phyloP scores from a whole-genome alignment of 2,113 vertebrate genomes.

The Hucho hucho region DNA sequence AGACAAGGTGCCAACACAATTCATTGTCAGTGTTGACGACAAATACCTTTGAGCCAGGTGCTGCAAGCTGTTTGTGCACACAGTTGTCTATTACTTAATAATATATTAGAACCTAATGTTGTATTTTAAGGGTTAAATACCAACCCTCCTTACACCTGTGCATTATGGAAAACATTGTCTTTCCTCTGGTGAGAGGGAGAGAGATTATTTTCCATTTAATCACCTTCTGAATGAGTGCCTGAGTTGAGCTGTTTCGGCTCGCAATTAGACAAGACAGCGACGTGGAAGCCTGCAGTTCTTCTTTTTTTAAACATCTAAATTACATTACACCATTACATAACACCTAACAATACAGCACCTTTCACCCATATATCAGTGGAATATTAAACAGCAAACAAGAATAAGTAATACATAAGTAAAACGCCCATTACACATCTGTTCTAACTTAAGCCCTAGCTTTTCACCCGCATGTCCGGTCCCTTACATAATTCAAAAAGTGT shows the following conservation, averaged over 20 bases:
- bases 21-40: slow-evolving; percentile 26
- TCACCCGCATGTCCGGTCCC: too few species aligned
- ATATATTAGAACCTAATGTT: slow-evolving; percentile 29
- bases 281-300: slow-evolving; percentile 36
- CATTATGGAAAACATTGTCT: not conserved
- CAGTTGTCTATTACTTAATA: not conserved
- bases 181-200: slow-evolving; percentile 8
- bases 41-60: slow-evolving; percentile 19
- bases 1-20: slow-evolving; percentile 17
- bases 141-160: slow-evolving; percentile 7
- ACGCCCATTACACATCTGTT: too few species aligned
- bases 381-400: too few species aligned
- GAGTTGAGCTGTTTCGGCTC: slow-evolving; percentile 37
- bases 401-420: too few species aligned
- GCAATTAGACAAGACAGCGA: slow-evolving; percentile 52
- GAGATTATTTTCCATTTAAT: slow-evolving; percentile 41
- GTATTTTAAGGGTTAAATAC: slow-evolving; percentile 19
- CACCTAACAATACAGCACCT: too few species aligned
- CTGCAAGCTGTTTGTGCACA: slow-evolving; percentile 35
- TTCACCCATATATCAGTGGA: too few species aligned
- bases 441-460: too few species aligned
- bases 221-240: slow-evolving; percentile 43
- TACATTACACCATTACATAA: too few species aligned
- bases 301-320: too few species aligned
- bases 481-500: too few species aligned